These are phyloP conservation scores for Orthonevra nobilis DNA, from an alignment of 2,888 invertebrate species.

Conservation along the genomic window DNA sequence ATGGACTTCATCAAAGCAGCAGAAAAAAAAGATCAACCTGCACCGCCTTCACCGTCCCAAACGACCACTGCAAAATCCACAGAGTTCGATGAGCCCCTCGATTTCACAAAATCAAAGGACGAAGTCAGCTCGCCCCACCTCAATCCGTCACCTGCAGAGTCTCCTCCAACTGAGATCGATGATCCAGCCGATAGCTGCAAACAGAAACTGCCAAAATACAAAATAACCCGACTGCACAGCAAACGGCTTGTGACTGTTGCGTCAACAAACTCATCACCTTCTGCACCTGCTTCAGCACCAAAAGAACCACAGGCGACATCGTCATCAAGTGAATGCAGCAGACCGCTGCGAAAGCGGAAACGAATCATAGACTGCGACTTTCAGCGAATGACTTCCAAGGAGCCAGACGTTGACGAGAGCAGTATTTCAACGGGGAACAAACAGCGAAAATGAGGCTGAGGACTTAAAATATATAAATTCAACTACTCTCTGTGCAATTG, in stretches of 20 bases:
- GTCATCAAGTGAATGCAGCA: conserved; percentile 80
- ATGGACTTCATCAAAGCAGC: conserved; percentile 83
- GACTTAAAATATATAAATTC: not conserved
- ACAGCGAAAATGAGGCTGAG: conserved; percentile 56
- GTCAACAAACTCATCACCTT: conserved; percentile 10
- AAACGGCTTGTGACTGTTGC: conserved; percentile 75
- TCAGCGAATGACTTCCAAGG: conserved; percentile 74
- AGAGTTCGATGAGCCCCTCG: conserved; percentile 81
- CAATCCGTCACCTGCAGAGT: not conserved
- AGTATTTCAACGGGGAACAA: conserved; percentile 31
- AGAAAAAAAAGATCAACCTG: conserved; percentile 54
- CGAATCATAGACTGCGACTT: conserved; percentile 83
- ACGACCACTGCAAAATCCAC: conserved; percentile 23
- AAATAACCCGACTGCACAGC: conserved; percentile 83
- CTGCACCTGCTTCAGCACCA: not conserved
- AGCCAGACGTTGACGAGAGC: conserved; percentile 45
- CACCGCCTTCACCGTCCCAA: conserved; percentile 56
- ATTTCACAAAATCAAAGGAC: conserved; percentile 81
- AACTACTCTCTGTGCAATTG: conserved; percentile 44
- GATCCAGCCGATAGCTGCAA: conserved; percentile 73
- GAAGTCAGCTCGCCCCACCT: conserved; percentile 24
- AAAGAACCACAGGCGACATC: conserved; percentile 37
- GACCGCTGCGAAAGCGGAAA: conserved; percentile 84
- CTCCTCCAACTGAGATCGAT: conserved; percentile 1
- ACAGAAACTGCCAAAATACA: conserved; percentile 83